Evolutionary conservation across 2,888 invertebrate species (phyloP), one percentile per base, ranked within the genome.

Genomic region (Erebia ligea): DNA sequence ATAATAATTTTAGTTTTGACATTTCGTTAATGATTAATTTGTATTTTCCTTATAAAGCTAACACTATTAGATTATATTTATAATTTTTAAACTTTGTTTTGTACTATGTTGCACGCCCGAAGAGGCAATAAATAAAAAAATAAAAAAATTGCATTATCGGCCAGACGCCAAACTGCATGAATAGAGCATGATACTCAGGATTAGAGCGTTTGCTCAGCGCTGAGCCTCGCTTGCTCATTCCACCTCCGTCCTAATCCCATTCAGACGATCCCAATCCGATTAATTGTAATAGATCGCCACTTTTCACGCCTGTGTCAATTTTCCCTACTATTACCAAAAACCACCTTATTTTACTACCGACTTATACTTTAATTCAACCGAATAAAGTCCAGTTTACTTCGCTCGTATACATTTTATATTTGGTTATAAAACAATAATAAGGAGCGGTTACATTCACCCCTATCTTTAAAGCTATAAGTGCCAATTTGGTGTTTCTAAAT

Each of bases 241-340:
- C 45, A 68, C 15, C 50, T 42, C 54, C 21, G 15, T 63, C 21
- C 66, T 84, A 84, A 86, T 84, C 85, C 87, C 79, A 88, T 88
- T 86, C 86, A 85, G 76, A 78, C 76, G 79, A 80, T 88, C 81
- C 76, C 68, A 88, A 91, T 84, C 91, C 83, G 91, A 87, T 91
- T 91, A 91, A 75, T 78, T 79, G 90, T 89, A 90, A 91, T 87
- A 85, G 88, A 91, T 91, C 88, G 86, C 79, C 82, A 87, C 87
- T 90, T 89, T 84, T 84, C 84, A 83, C 83, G 79, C 82, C 72
- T 48, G 57, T 67, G 67, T 67, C 63, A 62, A 71, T 68, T 67
- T 21, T 48, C 10, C 62, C 45, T 45, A 17, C 34, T 56, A 65
- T 45, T n/a, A 57, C 45, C 54, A 15, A 67, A 65, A 40, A 59